Percentiles rank a stretch among this genome's conserved stretches.
Evolutionary conservation across 2,888 invertebrate genomes (phyloP).

Genomic region (Drosophila picticornis): DNA sequence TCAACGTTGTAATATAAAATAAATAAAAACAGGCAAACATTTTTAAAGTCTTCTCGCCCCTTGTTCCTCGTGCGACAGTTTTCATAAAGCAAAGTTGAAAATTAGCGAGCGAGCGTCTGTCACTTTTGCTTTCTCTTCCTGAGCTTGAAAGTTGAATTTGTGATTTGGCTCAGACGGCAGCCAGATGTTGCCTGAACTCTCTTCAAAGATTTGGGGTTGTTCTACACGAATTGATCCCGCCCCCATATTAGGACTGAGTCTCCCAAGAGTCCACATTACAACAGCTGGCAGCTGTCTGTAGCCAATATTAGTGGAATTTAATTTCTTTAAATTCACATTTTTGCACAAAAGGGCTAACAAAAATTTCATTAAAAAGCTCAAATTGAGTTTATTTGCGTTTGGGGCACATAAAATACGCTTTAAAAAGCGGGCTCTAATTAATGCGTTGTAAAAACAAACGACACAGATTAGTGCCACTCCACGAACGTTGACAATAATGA

Average conservation of each 20-base stretch:
- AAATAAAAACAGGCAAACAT: slow-evolving; percentile 67
- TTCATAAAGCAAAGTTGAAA: slow-evolving; percentile 66
- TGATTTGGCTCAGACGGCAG: slow-evolving; percentile 54
- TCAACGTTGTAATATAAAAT: slow-evolving; percentile 69
- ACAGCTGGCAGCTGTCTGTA: slow-evolving; percentile 34
- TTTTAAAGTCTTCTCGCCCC: slow-evolving; percentile 53
- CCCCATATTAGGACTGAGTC: neutral
- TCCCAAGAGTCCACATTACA: neutral
- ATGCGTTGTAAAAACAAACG: neutral
- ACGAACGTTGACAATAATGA: neutral
- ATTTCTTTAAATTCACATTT: slow-evolving; percentile 59
- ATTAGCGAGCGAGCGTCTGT: slow-evolving; percentile 76
- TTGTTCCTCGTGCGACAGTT: neutral
- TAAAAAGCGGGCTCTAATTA: neutral
- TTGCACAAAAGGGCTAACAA: neutral
- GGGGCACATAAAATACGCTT: neutral
- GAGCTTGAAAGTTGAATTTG: slow-evolving; percentile 48
- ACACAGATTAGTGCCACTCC: neutral
- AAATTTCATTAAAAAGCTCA: neutral
- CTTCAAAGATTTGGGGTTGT: neutral
- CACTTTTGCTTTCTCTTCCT: slow-evolving; percentile 64
- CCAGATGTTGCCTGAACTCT: slow-evolving; percentile 56
- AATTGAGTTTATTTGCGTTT: neutral
- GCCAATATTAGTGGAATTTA: slow-evolving; percentile 52
- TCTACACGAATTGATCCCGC: neutral